phyloP scores from a whole-genome alignment of 2,888 invertebrate genomes.

The Heteropelma amictum region DNA sequence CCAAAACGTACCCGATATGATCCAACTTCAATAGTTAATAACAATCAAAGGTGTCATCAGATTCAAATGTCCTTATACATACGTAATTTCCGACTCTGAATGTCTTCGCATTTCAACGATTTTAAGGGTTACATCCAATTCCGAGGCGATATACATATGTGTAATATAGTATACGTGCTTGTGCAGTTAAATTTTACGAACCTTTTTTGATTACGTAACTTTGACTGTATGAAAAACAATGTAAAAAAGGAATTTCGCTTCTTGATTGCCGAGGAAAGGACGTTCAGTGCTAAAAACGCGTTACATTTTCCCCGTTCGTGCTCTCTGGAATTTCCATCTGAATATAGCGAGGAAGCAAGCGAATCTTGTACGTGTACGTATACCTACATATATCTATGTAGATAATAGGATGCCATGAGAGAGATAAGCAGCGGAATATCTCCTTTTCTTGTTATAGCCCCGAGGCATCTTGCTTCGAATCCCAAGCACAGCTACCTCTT shows the following conservation, averaged over 20 bases:
- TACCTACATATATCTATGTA: conserved; percentile 1
- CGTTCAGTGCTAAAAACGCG: not conserved
- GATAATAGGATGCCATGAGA: conserved; percentile 17
- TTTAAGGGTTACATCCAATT: too few species aligned
- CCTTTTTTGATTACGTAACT: not conserved
- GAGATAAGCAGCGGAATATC: conserved; percentile 36
- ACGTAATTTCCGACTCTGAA: too few species aligned
- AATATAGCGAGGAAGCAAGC: not conserved
- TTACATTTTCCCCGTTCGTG: not conserved
- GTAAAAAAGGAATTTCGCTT: not conserved
- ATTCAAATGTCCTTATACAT: too few species aligned
- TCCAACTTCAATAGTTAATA: too few species aligned
- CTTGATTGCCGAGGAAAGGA: not conserved
- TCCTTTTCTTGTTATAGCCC: conserved; percentile 32
- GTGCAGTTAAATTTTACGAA: not conserved
- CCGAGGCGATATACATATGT: too few species aligned
- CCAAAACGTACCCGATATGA: too few species aligned
- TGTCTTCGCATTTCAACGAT: too few species aligned
- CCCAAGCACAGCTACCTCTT: conserved; percentile 45
- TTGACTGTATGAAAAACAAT: not conserved
- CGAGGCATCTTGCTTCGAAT: conserved; percentile 31
- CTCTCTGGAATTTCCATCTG: not conserved
- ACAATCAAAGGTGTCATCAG: too few species aligned
- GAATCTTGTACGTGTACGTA: not conserved
- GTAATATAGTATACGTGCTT: too few species aligned